These are phyloP conservation scores for Ptychochromis oligacanthus DNA, from an alignment of 2,113 vertebrate species.

Conservation along the genomic window DNA sequence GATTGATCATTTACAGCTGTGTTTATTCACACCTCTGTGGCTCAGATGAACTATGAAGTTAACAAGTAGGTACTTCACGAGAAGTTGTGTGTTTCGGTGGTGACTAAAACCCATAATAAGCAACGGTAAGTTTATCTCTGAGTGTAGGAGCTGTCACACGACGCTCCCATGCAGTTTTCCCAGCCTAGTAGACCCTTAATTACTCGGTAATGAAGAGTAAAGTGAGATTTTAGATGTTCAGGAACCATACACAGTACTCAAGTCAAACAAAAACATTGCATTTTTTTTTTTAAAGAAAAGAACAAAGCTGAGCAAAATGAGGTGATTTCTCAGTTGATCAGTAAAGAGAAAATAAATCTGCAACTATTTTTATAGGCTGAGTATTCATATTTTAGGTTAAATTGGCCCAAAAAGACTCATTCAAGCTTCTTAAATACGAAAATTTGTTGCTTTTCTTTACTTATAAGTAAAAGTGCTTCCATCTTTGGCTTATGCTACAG, in stretches of 20 bases:
- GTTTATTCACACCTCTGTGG: neutral
- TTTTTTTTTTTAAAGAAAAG: neutral
- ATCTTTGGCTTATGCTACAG: constrained; percentile 41
- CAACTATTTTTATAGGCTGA: neutral
- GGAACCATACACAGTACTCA: neutral
- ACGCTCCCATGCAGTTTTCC: neutral
- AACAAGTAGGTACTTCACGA: neutral
- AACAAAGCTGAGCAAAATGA: neutral
- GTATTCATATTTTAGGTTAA: neutral
- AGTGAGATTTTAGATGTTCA: neutral
- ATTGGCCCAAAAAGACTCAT: neutral
- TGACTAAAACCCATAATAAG: constrained; percentile 2
- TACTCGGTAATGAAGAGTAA: neutral
- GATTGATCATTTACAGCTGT: neutral
- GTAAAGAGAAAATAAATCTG: neutral
- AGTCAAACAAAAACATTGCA: neutral
- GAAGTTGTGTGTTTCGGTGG: neutral
- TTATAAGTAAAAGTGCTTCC: constrained; percentile 21
- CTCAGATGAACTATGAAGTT: neutral
- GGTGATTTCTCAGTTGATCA: neutral
- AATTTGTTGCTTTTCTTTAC: neutral
- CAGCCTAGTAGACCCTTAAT: neutral
- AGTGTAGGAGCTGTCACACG: neutral
- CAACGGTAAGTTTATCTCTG: neutral
- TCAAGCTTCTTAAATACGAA: neutral